A percentile compares a stretch with the other conserved stretches of the same genome.
phyloP scores from a whole-genome alignment of 1,140 invertebrate genomes.

The Dryas iulia region DNA sequence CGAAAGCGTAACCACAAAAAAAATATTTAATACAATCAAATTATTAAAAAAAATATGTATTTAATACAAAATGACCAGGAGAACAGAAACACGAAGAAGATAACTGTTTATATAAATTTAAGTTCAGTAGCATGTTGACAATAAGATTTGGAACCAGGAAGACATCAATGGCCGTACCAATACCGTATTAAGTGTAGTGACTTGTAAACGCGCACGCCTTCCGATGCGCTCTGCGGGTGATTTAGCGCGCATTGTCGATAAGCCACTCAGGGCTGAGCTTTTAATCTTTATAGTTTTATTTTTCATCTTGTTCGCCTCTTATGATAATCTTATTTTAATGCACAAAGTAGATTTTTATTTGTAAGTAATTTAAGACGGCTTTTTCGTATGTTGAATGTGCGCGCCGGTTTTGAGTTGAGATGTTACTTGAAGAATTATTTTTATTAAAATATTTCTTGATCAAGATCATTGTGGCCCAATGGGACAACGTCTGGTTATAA shows the following conservation, averaged over 20 bases:
- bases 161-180: conserved; percentile 48
- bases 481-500: too few species aligned
- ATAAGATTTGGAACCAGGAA: conserved; percentile 41
- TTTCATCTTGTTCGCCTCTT: neutral
- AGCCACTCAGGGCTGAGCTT: conserved; percentile 10
- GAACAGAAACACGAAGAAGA: conserved; percentile 24
- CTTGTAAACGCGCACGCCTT: conserved; percentile 51
- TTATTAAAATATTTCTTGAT: too few species aligned
- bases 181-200: conserved; percentile 50
- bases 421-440: neutral
- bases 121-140: conserved; percentile 16
- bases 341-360: neutral
- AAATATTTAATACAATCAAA: too few species aligned
- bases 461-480: too few species aligned
- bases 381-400: too few species aligned
- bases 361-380: neutral
- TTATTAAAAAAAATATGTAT: too few species aligned
- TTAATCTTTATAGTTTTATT: neutral
- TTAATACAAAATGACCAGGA: conserved; percentile 47
- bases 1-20: too few species aligned
- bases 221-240: conserved; percentile 62
- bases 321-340: neutral
- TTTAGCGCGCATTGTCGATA: conserved; percentile 64
- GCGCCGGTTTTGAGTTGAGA: too few species aligned
- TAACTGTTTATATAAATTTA: conserved; percentile 8